Percentiles rank a stretch among this genome's conserved stretches.
Evolutionary conservation across 2,113 vertebrate genomes (phyloP).

Genomic region (Rhinogobius similis): DNA sequence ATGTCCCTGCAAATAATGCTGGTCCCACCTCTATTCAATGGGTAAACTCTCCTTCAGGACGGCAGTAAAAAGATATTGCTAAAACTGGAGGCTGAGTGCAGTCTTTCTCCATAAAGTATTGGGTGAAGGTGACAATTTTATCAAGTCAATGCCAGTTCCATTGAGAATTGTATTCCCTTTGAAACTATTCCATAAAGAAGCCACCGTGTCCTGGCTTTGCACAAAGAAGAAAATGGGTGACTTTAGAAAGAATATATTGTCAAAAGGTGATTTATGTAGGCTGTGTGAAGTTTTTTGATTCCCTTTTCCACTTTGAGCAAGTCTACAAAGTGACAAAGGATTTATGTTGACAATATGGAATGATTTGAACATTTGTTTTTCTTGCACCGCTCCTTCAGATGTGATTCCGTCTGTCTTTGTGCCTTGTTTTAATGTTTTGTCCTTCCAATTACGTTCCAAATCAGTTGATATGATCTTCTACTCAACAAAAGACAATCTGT

Average conservation of each 20-base stretch:
- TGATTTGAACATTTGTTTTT: too few species aligned
- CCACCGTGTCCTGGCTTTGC: conserved; percentile 43
- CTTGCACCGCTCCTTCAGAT: too few species aligned
- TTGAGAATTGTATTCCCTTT: conserved; percentile 46
- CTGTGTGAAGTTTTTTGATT: too few species aligned
- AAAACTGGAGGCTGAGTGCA: background rate
- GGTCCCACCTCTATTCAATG: conserved; percentile 35
- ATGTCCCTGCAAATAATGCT: background rate
- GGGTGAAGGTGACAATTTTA: conserved; percentile 21
- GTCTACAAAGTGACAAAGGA: too few species aligned
- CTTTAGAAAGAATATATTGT: conserved; percentile 20
- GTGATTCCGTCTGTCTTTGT: too few species aligned
- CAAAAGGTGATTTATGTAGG: too few species aligned
- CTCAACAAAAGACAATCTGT: too few species aligned
- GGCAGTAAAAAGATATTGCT: conserved; percentile 53
- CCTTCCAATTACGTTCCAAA: too few species aligned
- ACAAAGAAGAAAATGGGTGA: conserved; percentile 11
- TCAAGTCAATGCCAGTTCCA: conserved; percentile 60
- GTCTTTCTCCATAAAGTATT: background rate
- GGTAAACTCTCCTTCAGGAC: conserved; percentile 50
- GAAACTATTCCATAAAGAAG: conserved; percentile 47
- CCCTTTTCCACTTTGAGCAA: too few species aligned
- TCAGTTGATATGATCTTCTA: too few species aligned
- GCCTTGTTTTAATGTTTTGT: too few species aligned
- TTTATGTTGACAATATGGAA: too few species aligned